Conservation (phyloP, 2,797 vertebrate species). For the Ctenosaura bakeri region DNA sequence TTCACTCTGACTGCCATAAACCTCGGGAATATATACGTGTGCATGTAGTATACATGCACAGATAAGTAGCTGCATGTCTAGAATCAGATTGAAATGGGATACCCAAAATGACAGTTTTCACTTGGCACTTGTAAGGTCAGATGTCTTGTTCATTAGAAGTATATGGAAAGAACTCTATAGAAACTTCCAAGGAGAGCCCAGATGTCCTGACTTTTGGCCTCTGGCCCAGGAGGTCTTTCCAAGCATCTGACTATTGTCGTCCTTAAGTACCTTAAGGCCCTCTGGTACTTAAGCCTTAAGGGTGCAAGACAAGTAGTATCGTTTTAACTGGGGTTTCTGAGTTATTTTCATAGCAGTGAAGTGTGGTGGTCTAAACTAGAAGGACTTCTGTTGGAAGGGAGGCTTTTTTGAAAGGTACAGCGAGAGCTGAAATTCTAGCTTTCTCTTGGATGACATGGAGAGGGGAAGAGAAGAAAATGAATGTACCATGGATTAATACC, state of each 20-base stretch:
- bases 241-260: background rate
- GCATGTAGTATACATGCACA: too few species aligned
- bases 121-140: too few species aligned
- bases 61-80: too few species aligned
- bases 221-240: background rate
- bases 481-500: background rate
- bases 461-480: background rate
- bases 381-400: background rate
- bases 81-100: too few species aligned
- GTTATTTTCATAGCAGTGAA: background rate
- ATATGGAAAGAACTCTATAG: background rate
- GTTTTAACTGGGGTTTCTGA: background rate
- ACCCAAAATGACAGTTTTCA: too few species aligned
- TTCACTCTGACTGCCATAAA: too few species aligned
- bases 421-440: background rate
- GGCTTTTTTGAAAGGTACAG: background rate
- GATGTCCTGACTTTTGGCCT: background rate
- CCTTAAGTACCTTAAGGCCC: background rate
- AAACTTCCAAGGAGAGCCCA: background rate
- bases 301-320: background rate
- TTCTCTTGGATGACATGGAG: background rate
- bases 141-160: background rate
- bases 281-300: background rate
- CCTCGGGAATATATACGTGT: too few species aligned
- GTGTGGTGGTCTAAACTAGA: background rate